Base-by-base conservation (phyloP, 2,888 invertebrate species). In the Platynereis dumerilii region DNA sequence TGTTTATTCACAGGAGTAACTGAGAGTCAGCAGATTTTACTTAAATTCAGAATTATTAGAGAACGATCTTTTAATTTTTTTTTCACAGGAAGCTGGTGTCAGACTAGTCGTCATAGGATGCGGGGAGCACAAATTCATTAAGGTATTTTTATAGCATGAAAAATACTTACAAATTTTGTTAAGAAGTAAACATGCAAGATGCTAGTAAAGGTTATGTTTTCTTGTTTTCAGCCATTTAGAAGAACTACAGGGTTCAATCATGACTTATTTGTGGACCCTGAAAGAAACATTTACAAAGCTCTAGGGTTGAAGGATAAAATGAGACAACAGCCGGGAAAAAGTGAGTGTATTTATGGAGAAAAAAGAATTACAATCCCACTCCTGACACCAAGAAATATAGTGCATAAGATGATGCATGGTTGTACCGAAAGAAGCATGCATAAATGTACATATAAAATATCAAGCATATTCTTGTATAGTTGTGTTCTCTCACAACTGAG, bases 31-130 rank as follows among this genome's bases (percentile, higher is more conserved):
- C n/a, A n/a, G n/a, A n/a, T n/a, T n/a, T n/a, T n/a, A n/a, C n/a
- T n/a, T n/a, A n/a, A n/a, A n/a, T n/a, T n/a, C n/a, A n/a, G n/a
- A n/a, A n/a, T n/a, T n/a, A n/a, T n/a, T n/a, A n/a, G n/a, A n/a
- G n/a, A n/a, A n/a, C n/a, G n/a, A n/a, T n/a, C n/a, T n/a, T n/a
- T n/a, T n/a, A n/a, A n/a, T n/a, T 48, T 28, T 17, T n/a, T 28
- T 64, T 57, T 71, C 72, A 3, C 64, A 77, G 75, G 77, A 78
- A 66, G 78, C 78, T 53, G 72, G 75, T 70, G 77, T 79, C 0
- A 64, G 76, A 60, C 54, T 81, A n/a, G 80, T 80, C 10, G 75
- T 79, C 3, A 80, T 81, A 39, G 80, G 80, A 17, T 79, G 79
- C 59, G 79, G 78, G 52, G 76, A 76, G 12, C 72, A 66, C 52